These are phyloP conservation scores for Muntiacus muntjak DNA, from an alignment of 2,113 vertebrate species.

Conservation along the genomic window DNA sequence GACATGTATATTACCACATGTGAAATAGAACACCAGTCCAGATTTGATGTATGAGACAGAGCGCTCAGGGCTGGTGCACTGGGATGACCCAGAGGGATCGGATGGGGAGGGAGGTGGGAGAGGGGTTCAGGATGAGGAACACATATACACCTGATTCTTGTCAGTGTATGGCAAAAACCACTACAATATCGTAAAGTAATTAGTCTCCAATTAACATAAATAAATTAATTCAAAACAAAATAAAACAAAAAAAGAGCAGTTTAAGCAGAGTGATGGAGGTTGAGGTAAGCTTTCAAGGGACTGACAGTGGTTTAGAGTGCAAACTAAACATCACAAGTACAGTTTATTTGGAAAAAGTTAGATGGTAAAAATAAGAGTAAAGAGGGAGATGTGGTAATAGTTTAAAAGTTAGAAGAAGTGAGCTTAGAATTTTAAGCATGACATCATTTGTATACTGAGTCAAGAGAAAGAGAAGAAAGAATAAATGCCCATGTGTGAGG, in stretches of 20 bases:
- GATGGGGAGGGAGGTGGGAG: not conserved
- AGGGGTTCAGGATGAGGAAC: not conserved
- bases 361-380: not conserved
- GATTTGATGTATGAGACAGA: rapidly evolving
- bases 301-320: not conserved
- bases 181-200: not conserved
- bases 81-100: not conserved
- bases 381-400: not conserved
- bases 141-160: not conserved
- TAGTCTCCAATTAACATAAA: not conserved
- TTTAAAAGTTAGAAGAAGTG: not conserved
- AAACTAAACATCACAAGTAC: not conserved
- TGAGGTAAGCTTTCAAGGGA: constrained; percentile 29
- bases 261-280: not conserved
- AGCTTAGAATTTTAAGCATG: not conserved
- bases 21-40: not conserved
- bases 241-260: not conserved
- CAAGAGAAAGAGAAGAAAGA: not conserved
- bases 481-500: not conserved
- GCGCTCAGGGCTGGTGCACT: not conserved
- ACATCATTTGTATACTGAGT: not conserved
- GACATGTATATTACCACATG: not conserved
- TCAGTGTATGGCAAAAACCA: not conserved
- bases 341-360: not conserved
- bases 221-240: not conserved